Base-by-base conservation (phyloP, 2,888 invertebrate genomes). In the Arrhopalites spinosus region DNA sequence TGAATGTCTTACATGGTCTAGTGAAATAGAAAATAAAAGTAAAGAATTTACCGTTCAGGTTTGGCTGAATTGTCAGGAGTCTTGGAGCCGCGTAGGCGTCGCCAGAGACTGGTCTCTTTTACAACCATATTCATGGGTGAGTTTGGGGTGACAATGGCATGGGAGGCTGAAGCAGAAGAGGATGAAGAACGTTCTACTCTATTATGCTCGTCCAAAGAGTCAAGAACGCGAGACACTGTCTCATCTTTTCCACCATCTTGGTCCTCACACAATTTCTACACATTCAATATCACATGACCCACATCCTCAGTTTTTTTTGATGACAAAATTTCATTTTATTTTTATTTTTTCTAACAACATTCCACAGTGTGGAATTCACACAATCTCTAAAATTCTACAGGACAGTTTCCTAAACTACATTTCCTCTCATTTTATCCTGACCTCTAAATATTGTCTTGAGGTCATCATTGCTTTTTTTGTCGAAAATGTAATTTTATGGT, bases 91-190 rank as follows among this genome's bases (percentile, higher is more conserved):
- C 70, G 69, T 8, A 75, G 70, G 29, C 76, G 76, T 27, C 67
- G 72, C 76, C 76, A 76, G 23, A 76, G 56, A 45, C 66, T 36
- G n/a, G 13, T 69, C 74, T 69, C 67, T 59, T 61, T 74, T 68
- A 59, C 43, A 11, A 20, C 25, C 23, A n/a, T 53, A 5, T 5
- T 5, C 29, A 36, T 23, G 3, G 67, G 61, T 43, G 63, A 61
- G 25, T 68, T 68, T 43, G 74, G 45, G 15, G 50, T 25, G 61
- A 23, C 20, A 27, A 74, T 74, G 15, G 68, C 68, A 25, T 76
- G 56, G 74, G 79, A 64, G 74, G 77, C 70, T 75, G 79, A 64
- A 74, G 77, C 70, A 56, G 79, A 59, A 59, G 75, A 74, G 53
- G 74, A 70, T 25, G 71, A 66, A 23, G 79, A 72, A 64, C 75